A percentile compares a stretch with the other conserved stretches of the same genome.
phyloP scores from a whole-genome alignment of 92 coral and sea anemone species.

The Plumapathes pennacea region DNA sequence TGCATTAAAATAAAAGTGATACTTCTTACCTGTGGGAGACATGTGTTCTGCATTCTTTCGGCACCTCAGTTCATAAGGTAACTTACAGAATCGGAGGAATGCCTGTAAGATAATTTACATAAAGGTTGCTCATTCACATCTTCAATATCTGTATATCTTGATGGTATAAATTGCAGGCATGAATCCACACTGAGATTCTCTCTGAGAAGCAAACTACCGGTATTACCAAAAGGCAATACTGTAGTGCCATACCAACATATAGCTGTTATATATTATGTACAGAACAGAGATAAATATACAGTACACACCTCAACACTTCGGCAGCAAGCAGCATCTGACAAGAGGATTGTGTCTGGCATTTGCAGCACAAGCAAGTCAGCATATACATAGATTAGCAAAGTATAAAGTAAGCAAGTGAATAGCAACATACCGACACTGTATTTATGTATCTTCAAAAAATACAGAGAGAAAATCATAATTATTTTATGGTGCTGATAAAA shows the following conservation, averaged over 20 bases:
- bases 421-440: not conserved
- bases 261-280: not conserved
- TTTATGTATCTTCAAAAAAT: too few species aligned
- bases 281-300: not conserved
- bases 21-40: slow-evolving; percentile 76
- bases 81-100: slow-evolving; percentile 50
- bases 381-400: too few species aligned
- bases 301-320: slow-evolving; percentile 21
- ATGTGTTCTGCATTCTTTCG: slow-evolving; percentile 75
- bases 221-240: not conserved
- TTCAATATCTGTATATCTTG: slow-evolving; percentile 13
- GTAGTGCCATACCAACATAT: not conserved
- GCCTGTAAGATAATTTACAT: slow-evolving; percentile 37
- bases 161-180: not conserved
- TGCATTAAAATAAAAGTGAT: not conserved
- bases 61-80: slow-evolving; percentile 42
- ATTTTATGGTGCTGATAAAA: too few species aligned
- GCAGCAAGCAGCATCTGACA: slow-evolving; percentile 61
- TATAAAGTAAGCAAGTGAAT: not conserved
- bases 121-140: too few species aligned
- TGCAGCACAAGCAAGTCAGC: too few species aligned
- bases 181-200: too few species aligned
- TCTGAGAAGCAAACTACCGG: too few species aligned
- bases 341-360: slow-evolving; percentile 52
- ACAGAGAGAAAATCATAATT: too few species aligned